phyloP scores from a whole-genome alignment of 2,888 invertebrate species.

The Ligdia adustata region DNA sequence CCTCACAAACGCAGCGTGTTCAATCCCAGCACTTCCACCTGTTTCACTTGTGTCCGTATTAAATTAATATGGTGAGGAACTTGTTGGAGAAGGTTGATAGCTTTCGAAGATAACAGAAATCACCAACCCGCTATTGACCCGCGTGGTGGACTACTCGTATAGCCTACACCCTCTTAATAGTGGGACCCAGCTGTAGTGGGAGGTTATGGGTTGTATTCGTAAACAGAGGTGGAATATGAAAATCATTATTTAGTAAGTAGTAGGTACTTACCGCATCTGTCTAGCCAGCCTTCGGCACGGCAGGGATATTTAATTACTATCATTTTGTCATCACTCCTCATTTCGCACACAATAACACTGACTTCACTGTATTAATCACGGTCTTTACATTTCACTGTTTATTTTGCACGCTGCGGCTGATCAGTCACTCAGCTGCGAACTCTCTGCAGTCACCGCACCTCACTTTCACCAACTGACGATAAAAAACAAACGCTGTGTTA shows the following conservation, averaged over 20 bases:
- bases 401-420: constrained; percentile 42
- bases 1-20: too few species aligned
- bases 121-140: too few species aligned
- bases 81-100: too few species aligned
- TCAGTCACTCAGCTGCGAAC: constrained; percentile 39
- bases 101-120: too few species aligned
- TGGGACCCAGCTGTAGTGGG: too few species aligned
- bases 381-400: constrained; percentile 56
- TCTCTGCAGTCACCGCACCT: constrained; percentile 54
- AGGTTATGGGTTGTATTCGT: too few species aligned
- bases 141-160: too few species aligned
- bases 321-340: constrained; percentile 59
- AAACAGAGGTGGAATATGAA: constrained; percentile 11
- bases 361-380: constrained; percentile 41
- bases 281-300: constrained; percentile 77
- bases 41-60: too few species aligned
- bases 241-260: too few species aligned
- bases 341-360: constrained; percentile 53
- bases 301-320: constrained; percentile 72
- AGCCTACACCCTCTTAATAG: too few species aligned
- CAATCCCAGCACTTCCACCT: too few species aligned
- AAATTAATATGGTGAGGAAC: too few species aligned
- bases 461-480: constrained; percentile 75
- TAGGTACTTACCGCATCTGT: constrained; percentile 71
- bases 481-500: constrained; percentile 50